These are phyloP conservation scores for Hirtodrosophila trivittata DNA, from an alignment of 2,888 invertebrate species.

Conservation along the genomic window DNA sequence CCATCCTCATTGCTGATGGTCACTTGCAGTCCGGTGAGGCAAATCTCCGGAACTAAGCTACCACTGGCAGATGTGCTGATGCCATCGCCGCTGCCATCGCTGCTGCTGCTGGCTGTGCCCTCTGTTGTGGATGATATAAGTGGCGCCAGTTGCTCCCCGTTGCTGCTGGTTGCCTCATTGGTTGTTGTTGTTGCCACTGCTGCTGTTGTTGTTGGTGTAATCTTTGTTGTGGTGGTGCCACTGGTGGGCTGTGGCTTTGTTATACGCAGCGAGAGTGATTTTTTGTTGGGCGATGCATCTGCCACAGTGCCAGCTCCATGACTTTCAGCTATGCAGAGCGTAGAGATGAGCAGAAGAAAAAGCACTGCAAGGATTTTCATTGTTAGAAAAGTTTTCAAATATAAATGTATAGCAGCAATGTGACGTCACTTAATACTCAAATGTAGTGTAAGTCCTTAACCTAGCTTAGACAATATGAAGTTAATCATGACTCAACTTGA, in stretches of 20 bases:
- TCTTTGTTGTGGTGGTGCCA: constrained; percentile 15
- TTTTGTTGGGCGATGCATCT: constrained; percentile 45
- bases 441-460: too few relatives aligned
- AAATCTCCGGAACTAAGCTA: constrained; percentile 75
- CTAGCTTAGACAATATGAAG: too few relatives aligned
- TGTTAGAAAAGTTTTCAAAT: neutral
- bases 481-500: too few relatives aligned
- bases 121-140: constrained; percentile 70
- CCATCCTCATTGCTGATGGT: constrained; percentile 48
- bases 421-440: too few relatives aligned
- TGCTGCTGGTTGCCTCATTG: constrained; percentile 24
- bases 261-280: constrained; percentile 57
- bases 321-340: constrained; percentile 25
- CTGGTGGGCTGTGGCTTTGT: constrained; percentile 66
- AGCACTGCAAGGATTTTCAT: constrained; percentile 32
- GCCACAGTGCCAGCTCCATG: constrained; percentile 10
- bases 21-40: constrained; percentile 80
- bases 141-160: constrained; percentile 44
- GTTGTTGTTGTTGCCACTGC: constrained; percentile 26
- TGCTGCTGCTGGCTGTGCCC: constrained; percentile 19
- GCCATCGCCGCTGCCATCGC: constrained; percentile 24
- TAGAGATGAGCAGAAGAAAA: constrained; percentile 31
- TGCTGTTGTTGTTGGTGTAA: constrained; percentile 31
- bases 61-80: constrained; percentile 56
- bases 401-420: too few relatives aligned